Evolutionary conservation across 2,888 invertebrate genomes (phyloP), one percentile per base, ranked within the genome.

Genomic region (Pheosia tremula): DNA sequence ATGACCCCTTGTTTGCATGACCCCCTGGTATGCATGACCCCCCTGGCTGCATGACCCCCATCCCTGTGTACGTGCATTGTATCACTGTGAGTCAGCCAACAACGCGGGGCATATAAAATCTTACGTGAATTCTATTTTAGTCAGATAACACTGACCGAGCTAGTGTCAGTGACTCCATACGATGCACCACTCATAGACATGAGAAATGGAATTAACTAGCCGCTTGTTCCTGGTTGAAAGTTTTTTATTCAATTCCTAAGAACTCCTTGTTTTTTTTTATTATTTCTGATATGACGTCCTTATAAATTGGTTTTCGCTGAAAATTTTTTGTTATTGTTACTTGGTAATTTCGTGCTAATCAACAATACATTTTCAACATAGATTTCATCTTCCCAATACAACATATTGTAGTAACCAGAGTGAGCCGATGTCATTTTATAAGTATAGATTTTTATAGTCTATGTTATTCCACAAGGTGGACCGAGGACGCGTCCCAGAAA

Each of bases 71-170:
- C 13, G 56, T 61, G n/a, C 64, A 68, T 64, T 67, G 62, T 69
- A 67, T 57, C 57, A 52, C 54, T 63, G 64, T 82, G 81, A 80
- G 71, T 81, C 81, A 81, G 64, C 62, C 65, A 60, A 66, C 71
- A 70, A 64, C 69, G 61, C 66, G 63, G 68, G 24, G 64, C 63
- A 67, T 74, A 71, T 73, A 70, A 70, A 73, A 79, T 75, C 72
- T 78, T 79, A 76, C 77, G 72, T 73, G 75, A 71, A 76, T 75
- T 78, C 82, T 82, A 82, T 82, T 82, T 82, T 77, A 76, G 79
- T 74, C 65, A 78, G 78, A 78, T 81, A 81, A 74, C 75, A 72
- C 43, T 64, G 71, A 58, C 69, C 67, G 68, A 60, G 57, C 65
- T 9, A 64, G 72, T 79, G 82, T 82, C 83, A 82, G 71, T 82